Conservation (phyloP, 2,797 vertebrate genomes). For the Poecilia gillii region DNA sequence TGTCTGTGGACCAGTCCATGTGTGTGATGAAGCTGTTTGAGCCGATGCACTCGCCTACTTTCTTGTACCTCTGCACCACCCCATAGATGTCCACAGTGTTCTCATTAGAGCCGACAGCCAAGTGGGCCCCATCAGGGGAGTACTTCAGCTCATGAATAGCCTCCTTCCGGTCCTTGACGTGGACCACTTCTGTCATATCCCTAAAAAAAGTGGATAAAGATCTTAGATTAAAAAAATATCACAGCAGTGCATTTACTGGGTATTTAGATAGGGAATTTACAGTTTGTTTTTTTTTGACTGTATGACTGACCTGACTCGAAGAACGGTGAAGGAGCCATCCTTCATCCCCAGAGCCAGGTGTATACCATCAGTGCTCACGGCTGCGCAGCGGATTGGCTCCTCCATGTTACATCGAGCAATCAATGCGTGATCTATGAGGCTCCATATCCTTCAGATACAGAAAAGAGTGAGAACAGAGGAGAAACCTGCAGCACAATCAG, state of each 20-base stretch:
- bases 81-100: slow-evolving; percentile 95
- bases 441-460: slow-evolving; percentile 90
- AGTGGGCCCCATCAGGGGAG: slow-evolving; percentile 92
- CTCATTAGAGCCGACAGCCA: slow-evolving; percentile 97
- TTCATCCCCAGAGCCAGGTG: slow-evolving; percentile 98
- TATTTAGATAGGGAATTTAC: slow-evolving; percentile 23
- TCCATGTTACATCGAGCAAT: slow-evolving; percentile 99
- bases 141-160: slow-evolving; percentile 98
- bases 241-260: slow-evolving; percentile 14
- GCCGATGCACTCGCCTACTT: slow-evolving; percentile 93
- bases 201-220: slow-evolving; percentile 71
- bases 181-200: slow-evolving; percentile 99
- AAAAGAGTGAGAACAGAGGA: slow-evolving; percentile 1
- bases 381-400: slow-evolving; percentile 95
- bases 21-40: slow-evolving; percentile 96
- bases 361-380: slow-evolving; percentile 94
- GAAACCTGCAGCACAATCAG: slow-evolving; percentile 11
- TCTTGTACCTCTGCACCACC: slow-evolving; percentile 97
- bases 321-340: slow-evolving; percentile 96
- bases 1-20: slow-evolving; percentile 98
- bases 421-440: slow-evolving; percentile 95
- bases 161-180: slow-evolving; percentile 98
- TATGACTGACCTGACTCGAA: slow-evolving; percentile 90
- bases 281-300: slow-evolving; percentile 15
- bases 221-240: slow-evolving; percentile 15